Conservation (phyloP, 2,113 vertebrate species). For the Haplotaxodon microlepis region DNA sequence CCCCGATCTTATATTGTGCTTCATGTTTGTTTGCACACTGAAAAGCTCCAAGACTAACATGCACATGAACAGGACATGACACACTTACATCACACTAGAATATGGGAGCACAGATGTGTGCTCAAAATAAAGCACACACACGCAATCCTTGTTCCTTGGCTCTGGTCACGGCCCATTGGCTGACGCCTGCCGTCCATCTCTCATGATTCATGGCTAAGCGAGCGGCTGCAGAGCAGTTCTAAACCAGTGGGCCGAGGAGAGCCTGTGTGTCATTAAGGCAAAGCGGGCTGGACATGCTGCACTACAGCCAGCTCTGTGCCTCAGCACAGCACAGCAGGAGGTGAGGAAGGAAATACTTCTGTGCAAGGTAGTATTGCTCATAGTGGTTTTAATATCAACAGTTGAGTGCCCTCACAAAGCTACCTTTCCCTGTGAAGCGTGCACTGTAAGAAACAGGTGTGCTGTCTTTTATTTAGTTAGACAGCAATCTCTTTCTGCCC, state of each 20-base stretch:
- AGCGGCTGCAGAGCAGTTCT: constrained; percentile 61
- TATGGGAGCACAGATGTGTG: constrained; percentile 22
- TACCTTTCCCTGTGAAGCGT: neutral
- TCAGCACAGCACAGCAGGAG: neutral
- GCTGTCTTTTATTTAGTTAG: constrained; percentile 6
- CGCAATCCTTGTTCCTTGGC: constrained; percentile 25
- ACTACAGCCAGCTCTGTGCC: neutral
- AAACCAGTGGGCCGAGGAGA: constrained; percentile 52
- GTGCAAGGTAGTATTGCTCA: neutral
- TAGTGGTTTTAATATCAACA: constrained; percentile 17
- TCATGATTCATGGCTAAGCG: constrained; percentile 58
- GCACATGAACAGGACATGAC: neutral
- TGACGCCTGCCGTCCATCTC: constrained; percentile 50
- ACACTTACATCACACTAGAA: neutral
- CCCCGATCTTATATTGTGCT: neutral
- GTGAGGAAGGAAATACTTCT: constrained; percentile 1
- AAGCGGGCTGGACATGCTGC: constrained; percentile 33
- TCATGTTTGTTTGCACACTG: neutral
- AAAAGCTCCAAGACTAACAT: neutral
- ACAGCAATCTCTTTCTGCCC: neutral
- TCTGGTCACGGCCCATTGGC: constrained; percentile 62
- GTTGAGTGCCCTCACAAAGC: neutral
- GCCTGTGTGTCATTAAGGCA: constrained; percentile 60
- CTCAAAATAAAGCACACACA: neutral
- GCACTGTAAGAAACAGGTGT: neutral